phyloP scores from a whole-genome alignment of 2,113 vertebrate genomes.

The Pelobates fuscus region DNA sequence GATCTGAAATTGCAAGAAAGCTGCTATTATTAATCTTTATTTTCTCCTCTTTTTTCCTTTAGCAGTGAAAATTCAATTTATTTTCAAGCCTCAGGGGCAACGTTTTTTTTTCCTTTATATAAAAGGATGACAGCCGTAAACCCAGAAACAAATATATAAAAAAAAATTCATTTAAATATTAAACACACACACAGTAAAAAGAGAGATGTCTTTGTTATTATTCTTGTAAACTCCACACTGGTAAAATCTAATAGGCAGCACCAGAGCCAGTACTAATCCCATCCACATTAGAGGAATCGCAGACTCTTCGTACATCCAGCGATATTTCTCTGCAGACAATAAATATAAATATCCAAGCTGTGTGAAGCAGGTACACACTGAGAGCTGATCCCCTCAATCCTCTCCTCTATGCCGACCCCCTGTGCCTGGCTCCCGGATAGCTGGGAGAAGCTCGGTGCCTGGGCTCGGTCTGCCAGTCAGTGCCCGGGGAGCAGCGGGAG shows the following conservation, averaged over 20 bases:
- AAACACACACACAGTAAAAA: background rate
- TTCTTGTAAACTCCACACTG: slow-evolving; percentile 38
- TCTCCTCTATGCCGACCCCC: slow-evolving; percentile 11
- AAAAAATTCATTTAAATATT: slow-evolving; percentile 25
- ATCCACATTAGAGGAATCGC: background rate
- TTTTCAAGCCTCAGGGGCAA: slow-evolving; percentile 28
- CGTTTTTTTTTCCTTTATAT: background rate
- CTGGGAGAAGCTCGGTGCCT: slow-evolving; percentile 13
- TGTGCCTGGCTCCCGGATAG: slow-evolving; percentile 9
- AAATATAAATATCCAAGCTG: slow-evolving; percentile 18
- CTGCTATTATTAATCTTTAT: slow-evolving; percentile 11
- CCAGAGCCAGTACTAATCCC: background rate
- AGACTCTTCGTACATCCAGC: slow-evolving; percentile 8
- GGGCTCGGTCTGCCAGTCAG: background rate
- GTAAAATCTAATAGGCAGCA: background rate
- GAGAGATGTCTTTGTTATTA: slow-evolving; percentile 18
- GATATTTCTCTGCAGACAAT: slow-evolving; percentile 23
- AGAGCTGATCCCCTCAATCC: slow-evolving; percentile 29
- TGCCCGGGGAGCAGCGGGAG: background rate
- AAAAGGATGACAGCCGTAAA: slow-evolving; percentile 37
- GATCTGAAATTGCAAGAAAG: slow-evolving; percentile 9
- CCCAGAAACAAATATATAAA: slow-evolving; percentile 3
- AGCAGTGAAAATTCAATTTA: slow-evolving; percentile 41
- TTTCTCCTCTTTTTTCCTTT: too few species aligned
- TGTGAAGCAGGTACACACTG: slow-evolving; percentile 4